Evolutionary conservation across 1,140 invertebrate genomes (phyloP), one percentile per base, ranked within the genome.

Genomic region (Choristoneura fumiferana): DNA sequence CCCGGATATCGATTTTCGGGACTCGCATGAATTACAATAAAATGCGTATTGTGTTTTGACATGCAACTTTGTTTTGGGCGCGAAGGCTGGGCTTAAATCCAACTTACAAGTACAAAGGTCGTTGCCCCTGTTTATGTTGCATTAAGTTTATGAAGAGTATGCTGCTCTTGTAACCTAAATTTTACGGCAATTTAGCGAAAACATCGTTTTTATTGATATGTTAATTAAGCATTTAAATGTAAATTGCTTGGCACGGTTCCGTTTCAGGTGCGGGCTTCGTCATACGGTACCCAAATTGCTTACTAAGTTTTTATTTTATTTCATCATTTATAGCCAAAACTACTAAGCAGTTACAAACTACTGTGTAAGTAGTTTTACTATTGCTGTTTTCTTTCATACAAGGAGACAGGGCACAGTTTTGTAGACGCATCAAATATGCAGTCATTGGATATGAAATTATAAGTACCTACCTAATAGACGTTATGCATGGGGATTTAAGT

Each of bases 1-100:
- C 64, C 69, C 63, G 63, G 22, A 55, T 57, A 57, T 60, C 58
- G 62, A 64, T 64, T 60, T 59, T 64, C 13, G 57, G 57, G 58
- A 60, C 18, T 58, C 18, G 52, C 33, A 35, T 57, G 45, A 55
- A 60, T 64, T 60, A 56, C 40, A 60, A 64, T 64, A 60, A 52
- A 36, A 57, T 39, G 17, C 36, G 54, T 60, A 64, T 60, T 60
- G 58, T 60, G 10, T 43, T 57, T 45, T 38, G 37, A 57, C 62
- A 64, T 58, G 62, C 62, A 64, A 64, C 29, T 34, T 58, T 58
- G 57, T 58, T 58, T 58, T 49, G 43, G 18, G 18, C 29, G 22
- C 43, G 10, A 49, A 49, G 18, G 43, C n/a, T n/a, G 22, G 2
- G 22, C 22, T 29, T 29, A 49, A 29, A 10, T 37, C 1, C 35